Base-by-base conservation (phyloP, 2,888 invertebrate species). In the Microplitis manilae region DNA sequence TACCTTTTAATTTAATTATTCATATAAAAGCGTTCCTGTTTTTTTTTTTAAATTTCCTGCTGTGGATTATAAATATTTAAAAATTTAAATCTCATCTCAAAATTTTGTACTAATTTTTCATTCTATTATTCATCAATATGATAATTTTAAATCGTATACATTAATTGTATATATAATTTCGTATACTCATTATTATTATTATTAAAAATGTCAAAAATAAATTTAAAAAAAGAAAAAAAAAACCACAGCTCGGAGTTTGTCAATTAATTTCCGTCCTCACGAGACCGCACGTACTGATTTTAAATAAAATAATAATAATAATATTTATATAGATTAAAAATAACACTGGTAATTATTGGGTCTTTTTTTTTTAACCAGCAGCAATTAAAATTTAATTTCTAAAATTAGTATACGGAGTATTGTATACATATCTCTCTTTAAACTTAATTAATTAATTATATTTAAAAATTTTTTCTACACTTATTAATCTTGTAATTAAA, bases 371-470 rank as follows among this genome's bases (percentile, higher is more conserved):
- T 79, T 69, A 72, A 69, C 60, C 73, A 68, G 65, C 50, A 73
- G 38, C 59, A 64, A 76, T 79, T 74, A 75, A 76, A 76, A 73
- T 69, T 86, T 86, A 88, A 88, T 67, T 78, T 41, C 85, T 88
- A 87, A 77, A 84, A 84, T 86, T 87, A 89, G 85, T 87, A 88
- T 88, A 88, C 85, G 81, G 88, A 88, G 86, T 89, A 89, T 89
- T 62, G 84, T 87, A 84, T 87, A 87, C 84, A 86, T 50, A 50
- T 50, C 8, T 50, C 1, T 50, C 50, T 50, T 13, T 50, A 50
- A 50, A 50, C 50, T 50, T 30, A 50, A 50, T 50, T 50, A 50
- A 13, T 50, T 50, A 50, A 50, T 50, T 50, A 13, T 50, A 4
- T 50, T 50, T 30, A 30, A 30, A 20, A 13, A 50, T 50, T 50